Evolutionary conservation across 2,113 vertebrate species (phyloP).

Genomic region (Atherinomorus stipes): DNA sequence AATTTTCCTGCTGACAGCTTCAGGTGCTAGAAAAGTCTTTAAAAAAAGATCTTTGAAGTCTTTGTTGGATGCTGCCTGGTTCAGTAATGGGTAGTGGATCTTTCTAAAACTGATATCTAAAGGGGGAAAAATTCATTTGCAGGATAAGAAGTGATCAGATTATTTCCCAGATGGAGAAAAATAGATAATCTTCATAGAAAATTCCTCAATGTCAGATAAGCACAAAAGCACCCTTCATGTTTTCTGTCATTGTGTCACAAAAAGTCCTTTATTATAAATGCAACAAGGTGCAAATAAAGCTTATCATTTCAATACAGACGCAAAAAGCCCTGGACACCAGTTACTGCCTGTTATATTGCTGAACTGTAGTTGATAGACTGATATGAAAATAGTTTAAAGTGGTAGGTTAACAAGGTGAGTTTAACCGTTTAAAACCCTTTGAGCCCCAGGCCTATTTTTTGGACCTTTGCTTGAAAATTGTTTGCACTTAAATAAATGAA

Average conservation of each 20-base stretch:
- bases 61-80: neutral
- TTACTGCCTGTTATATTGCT: neutral
- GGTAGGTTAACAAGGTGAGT: too few species aligned
- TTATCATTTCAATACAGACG: too few species aligned
- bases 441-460: too few species aligned
- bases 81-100: neutral
- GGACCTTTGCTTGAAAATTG: too few species aligned
- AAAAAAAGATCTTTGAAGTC: neutral
- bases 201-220: neutral
- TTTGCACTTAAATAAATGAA: too few species aligned
- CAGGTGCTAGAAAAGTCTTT: constrained; percentile 12
- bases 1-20: constrained; percentile 14
- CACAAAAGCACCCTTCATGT: neutral
- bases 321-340: neutral
- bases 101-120: neutral
- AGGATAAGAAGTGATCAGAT: neutral
- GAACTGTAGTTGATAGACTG: neutral
- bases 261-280: neutral
- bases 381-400: too few species aligned
- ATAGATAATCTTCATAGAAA: neutral
- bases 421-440: too few species aligned
- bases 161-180: neutral
- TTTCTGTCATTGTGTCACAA: too few species aligned
- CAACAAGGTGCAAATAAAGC: neutral
- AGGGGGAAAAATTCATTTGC: neutral